These are phyloP conservation scores for Coracopsis vasa DNA, from an alignment of 2,113 vertebrate species.

Conservation along the genomic window DNA sequence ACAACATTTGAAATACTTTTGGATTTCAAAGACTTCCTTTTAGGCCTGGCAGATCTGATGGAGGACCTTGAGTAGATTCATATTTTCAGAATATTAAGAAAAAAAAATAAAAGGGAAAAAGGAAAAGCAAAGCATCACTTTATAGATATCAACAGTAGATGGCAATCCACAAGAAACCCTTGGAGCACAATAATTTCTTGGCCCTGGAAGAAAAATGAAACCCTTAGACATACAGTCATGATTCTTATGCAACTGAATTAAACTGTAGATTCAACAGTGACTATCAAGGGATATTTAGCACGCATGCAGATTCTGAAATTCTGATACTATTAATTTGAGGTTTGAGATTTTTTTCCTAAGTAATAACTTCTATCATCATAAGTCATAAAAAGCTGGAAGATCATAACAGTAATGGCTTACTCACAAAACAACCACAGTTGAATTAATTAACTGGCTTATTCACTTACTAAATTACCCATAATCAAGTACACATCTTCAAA, in stretches of 20 bases:
- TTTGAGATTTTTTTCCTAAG: background rate
- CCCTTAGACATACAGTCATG: background rate
- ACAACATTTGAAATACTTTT: background rate
- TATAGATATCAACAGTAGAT: background rate
- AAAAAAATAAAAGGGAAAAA: background rate
- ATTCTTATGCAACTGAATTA: background rate
- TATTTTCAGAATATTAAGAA: background rate
- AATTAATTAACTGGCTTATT: background rate
- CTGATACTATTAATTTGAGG: background rate
- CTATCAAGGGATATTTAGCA: background rate
- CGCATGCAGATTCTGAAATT: background rate
- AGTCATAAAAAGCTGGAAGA: background rate
- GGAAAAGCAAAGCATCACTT: fast-evolving
- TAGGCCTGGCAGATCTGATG: background rate
- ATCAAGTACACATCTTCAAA: background rate
- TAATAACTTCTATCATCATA: background rate
- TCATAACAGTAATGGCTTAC: background rate
- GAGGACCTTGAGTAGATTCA: background rate
- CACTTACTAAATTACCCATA: background rate
- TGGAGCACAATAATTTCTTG: background rate
- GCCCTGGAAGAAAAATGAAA: background rate
- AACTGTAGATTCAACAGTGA: background rate
- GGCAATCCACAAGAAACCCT: background rate
- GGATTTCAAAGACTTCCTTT: background rate
- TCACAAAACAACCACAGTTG: background rate